Evolutionary conservation across 2,113 vertebrate species (phyloP).

Genomic region (Indicator maculatus): DNA sequence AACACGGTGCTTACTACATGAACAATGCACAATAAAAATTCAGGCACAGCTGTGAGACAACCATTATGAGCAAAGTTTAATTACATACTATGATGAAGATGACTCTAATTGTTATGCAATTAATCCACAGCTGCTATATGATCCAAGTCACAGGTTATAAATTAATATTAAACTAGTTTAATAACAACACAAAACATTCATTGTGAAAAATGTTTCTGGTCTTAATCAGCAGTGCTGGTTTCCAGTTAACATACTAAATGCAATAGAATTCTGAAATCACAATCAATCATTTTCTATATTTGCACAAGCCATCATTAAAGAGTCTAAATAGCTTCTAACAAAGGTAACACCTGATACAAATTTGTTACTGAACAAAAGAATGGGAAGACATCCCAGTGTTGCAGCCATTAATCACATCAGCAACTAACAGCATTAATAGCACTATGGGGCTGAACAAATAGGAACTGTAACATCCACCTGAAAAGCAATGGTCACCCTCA

Average conservation of each 20-base stretch:
- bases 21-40: constrained; percentile 42
- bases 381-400: background rate
- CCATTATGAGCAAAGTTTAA: constrained; percentile 52
- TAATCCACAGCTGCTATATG: constrained; percentile 26
- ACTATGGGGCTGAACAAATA: background rate
- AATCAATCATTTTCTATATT: constrained; percentile 26
- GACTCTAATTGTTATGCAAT: constrained; percentile 39
- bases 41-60: constrained; percentile 9
- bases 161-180: constrained; percentile 40
- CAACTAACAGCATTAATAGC: background rate
- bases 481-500: background rate
- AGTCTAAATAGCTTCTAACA: constrained; percentile 1
- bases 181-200: constrained; percentile 28
- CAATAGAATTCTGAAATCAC: constrained; percentile 14
- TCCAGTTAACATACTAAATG: constrained; percentile 22
- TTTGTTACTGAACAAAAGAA: constrained; percentile 6
- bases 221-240: constrained; percentile 45
- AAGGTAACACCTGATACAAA: background rate
- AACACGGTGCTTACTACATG: background rate
- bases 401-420: background rate
- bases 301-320: constrained; percentile 10
- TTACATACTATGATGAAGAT: constrained; percentile 24
- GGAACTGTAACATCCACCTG: background rate
- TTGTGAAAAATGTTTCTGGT: constrained; percentile 20
- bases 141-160: constrained; percentile 54